Conservation (phyloP, 2,113 vertebrate genomes). For the Salvelinus sp. region DNA sequence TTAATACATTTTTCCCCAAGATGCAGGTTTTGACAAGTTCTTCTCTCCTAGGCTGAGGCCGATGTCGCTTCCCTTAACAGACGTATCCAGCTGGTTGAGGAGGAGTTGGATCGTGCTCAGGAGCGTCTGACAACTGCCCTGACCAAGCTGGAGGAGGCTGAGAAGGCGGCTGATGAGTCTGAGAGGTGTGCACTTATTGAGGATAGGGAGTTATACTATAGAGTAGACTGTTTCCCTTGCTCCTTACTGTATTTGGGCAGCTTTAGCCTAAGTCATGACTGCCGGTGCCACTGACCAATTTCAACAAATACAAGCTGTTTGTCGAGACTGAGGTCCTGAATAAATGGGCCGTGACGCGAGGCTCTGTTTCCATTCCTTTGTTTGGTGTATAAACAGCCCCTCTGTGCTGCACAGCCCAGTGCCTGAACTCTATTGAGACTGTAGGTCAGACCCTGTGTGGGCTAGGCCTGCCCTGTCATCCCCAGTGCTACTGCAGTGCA, state of each 20-base stretch:
- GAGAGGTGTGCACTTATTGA: slow-evolving; percentile 82
- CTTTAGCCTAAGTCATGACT: background rate
- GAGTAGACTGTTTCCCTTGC: background rate
- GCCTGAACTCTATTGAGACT: slow-evolving; percentile 32
- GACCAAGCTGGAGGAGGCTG: slow-evolving; percentile 98
- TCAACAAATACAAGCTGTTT: slow-evolving; percentile 48
- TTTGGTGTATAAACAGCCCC: slow-evolving; percentile 43
- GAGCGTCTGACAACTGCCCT: slow-evolving; percentile 94
- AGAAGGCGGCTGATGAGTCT: slow-evolving; percentile 99
- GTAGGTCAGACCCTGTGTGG: slow-evolving; percentile 38
- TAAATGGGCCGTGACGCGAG: slow-evolving; percentile 49
- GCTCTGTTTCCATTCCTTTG: slow-evolving; percentile 48
- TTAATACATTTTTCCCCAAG: background rate
- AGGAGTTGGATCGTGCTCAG: slow-evolving; percentile 97
- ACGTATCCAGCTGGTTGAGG: slow-evolving; percentile 99
- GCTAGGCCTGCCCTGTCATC: slow-evolving; percentile 17
- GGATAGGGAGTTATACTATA: no score
- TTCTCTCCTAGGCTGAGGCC: slow-evolving; percentile 83
- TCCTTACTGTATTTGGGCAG: background rate
- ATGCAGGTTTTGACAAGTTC: slow-evolving; percentile 4
- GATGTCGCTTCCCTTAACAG: slow-evolving; percentile 97
- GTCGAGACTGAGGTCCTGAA: slow-evolving; percentile 32
- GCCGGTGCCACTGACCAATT: background rate
- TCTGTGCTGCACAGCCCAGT: slow-evolving; percentile 36
- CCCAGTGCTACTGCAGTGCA: slow-evolving; percentile 4